Percentiles rank a stretch among this genome's conserved stretches.
phyloP scores from a whole-genome alignment of 2,113 vertebrate genomes.

The Syngnathus floridae region DNA sequence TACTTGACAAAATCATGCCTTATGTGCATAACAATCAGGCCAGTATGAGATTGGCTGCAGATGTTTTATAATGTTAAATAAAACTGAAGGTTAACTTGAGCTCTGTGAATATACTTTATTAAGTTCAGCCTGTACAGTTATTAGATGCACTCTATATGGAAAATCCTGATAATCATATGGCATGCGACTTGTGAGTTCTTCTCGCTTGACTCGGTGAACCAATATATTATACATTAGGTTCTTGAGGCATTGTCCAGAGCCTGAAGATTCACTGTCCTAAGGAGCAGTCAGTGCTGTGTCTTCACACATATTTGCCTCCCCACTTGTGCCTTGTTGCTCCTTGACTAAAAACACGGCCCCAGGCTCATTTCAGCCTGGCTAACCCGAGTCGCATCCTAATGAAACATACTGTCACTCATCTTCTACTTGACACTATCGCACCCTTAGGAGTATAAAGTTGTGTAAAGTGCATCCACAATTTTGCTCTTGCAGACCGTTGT shows the following conservation, averaged over 20 bases:
- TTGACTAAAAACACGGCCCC: conserved; percentile 14
- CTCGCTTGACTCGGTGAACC: conserved; percentile 26
- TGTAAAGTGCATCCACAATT: background rate
- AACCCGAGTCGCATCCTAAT: conserved; percentile 19
- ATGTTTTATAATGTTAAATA: background rate
- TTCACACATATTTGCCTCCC: conserved; percentile 9
- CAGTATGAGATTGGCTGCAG: background rate
- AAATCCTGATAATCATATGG: background rate
- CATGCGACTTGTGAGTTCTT: conserved; percentile 16
- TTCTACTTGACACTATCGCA: background rate
- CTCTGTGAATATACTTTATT: background rate
- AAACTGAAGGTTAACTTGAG: background rate
- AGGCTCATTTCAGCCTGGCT: conserved; percentile 16
- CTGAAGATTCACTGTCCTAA: background rate
- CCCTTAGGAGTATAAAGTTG: background rate
- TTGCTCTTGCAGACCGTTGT: background rate
- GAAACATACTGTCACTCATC: background rate
- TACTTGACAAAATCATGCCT: background rate
- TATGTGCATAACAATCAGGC: background rate
- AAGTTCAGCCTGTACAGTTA: background rate
- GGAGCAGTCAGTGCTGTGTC: conserved; percentile 2
- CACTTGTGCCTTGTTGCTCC: conserved; percentile 7
- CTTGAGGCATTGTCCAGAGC: conserved; percentile 22
- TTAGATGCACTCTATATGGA: background rate
- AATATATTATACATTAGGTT: conserved; percentile 39